Percentiles rank a stretch among this genome's conserved stretches.
Conservation (phyloP, 2,888 invertebrate species). For the Acleris sparsana region DNA sequence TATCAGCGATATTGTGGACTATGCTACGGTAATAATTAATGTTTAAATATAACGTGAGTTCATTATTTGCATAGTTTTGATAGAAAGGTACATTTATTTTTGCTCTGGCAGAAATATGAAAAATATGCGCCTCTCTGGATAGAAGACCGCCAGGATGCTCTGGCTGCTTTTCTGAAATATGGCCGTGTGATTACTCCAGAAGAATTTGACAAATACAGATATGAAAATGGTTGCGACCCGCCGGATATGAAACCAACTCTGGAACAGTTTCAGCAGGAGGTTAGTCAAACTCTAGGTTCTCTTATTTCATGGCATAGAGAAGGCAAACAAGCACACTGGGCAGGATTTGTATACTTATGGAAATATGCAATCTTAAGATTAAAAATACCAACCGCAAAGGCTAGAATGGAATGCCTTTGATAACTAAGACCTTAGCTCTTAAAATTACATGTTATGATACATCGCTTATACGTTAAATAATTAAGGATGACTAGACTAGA, state of each 20-base stretch:
- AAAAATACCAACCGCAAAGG: too few species aligned
- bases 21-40: slow-evolving; percentile 61
- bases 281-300: slow-evolving; percentile 44
- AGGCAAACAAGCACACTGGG: too few species aligned
- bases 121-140: slow-evolving; percentile 91
- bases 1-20: slow-evolving; percentile 67
- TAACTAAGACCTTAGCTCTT: too few species aligned
- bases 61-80: not conserved
- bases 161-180: slow-evolving; percentile 90
- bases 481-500: too few species aligned
- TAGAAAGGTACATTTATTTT: not conserved
- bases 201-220: slow-evolving; percentile 85
- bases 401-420: too few species aligned
- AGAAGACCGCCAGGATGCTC: slow-evolving; percentile 89
- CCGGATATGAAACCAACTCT: slow-evolving; percentile 85
- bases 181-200: slow-evolving; percentile 88
- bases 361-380: too few species aligned
- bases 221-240: slow-evolving; percentile 76
- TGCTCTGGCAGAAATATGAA: slow-evolving; percentile 76
- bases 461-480: too few species aligned
- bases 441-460: too few species aligned
- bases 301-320: too few species aligned
- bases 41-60: not conserved
- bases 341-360: too few species aligned
- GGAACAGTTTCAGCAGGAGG: slow-evolving; percentile 89